Conservation (phyloP, 2,113 vertebrate species). For the Lasiurus cinereus region DNA sequence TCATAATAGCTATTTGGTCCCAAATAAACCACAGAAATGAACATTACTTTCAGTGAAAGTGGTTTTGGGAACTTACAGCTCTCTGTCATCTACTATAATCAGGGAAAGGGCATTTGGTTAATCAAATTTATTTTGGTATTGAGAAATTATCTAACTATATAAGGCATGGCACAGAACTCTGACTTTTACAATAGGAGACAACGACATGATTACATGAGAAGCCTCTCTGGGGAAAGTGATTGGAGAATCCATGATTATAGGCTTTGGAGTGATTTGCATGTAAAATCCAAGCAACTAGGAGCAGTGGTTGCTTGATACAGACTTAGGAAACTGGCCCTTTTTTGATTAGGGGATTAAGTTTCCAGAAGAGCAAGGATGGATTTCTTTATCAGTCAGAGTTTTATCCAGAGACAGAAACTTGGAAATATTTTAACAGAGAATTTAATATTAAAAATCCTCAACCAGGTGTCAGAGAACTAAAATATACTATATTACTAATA, state of each 20-base stretch:
- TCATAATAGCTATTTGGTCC: neutral
- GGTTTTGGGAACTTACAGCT: neutral
- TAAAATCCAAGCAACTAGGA: neutral
- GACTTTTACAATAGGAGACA: conserved; percentile 1
- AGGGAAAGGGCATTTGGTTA: conserved; percentile 23
- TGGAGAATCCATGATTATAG: neutral
- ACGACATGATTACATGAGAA: neutral
- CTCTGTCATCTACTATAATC: conserved; percentile 13
- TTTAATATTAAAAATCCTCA: neutral
- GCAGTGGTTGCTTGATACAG: neutral
- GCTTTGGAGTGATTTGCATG: neutral
- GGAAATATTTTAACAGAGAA: conserved; percentile 8
- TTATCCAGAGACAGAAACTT: neutral
- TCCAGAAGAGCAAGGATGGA: neutral
- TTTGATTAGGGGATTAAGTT: neutral
- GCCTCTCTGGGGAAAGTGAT: neutral
- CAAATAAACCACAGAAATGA: neutral
- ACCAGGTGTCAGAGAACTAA: neutral
- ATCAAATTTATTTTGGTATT: conserved; percentile 53
- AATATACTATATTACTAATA: neutral
- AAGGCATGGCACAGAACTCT: neutral
- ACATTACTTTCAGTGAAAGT: neutral
- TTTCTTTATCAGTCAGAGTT: neutral
- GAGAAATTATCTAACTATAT: conserved; percentile 25
- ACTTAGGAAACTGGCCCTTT: neutral